Base-by-base conservation (phyloP, 2,113 vertebrate genomes). In the Myiopsitta monachus region DNA sequence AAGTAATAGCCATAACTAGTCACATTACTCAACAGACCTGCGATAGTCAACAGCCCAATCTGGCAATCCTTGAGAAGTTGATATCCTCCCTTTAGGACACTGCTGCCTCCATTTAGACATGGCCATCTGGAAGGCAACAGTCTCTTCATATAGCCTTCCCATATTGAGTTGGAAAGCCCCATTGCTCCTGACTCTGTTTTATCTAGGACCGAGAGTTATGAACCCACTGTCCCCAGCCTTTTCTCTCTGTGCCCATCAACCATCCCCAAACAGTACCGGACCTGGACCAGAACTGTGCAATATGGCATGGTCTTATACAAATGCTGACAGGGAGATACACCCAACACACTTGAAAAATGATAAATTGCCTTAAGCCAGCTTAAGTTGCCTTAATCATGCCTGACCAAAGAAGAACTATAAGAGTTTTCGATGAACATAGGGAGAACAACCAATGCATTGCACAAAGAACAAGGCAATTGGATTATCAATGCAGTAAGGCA, bases 231-330 rank as follows among this genome's bases (percentile, higher is more conserved):
- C 11, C 9, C 9, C 31, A 57, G 23, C 19, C 54, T 57, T 55
- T 77, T 22, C 24, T 47, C 26, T 59, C 38, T 39, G 23, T 44
- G 44, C 17, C 38, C 63, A 38, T 39, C 68, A 87, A 51, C 33
- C 17, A 13, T 7, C 3, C 17, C 11, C 38, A 16, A n/a, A 3
- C 0, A 68, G 23, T 15, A 63, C 23, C 0, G 0, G 0, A 63
- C 54, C 39, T 63, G 46, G 21, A 17, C 63, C 51, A 64, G 24
- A 83, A 27, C 3, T 2, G 3, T 30, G 19, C 47, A 64, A 44
- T 68, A 24, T 1, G 33, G 9, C 43, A 31, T 4, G 4, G 38
- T 18, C 43, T 68, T 55, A 21, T 3, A 33, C 12, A 86, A 44
- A 43, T 11, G 11, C 30, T 27, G 12, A 90, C 14, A 55, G 44